Conservation (phyloP, 2,888 invertebrate species). For the Meta bourneti region DNA sequence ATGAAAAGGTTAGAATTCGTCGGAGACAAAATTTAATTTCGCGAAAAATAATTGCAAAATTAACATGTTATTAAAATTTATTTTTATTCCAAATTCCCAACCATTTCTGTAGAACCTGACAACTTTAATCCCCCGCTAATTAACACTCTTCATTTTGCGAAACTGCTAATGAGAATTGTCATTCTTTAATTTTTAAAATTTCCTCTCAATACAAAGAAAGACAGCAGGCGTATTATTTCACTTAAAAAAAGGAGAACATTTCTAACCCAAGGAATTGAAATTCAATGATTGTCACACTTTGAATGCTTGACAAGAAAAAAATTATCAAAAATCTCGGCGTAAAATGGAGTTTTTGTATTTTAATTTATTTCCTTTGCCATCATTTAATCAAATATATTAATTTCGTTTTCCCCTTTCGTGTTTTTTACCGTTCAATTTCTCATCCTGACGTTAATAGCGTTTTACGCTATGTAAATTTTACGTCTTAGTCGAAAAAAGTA, state of each 20-base stretch:
- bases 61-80: no score
- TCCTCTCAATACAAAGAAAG: background rate
- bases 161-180: constrained; percentile 2
- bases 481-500: background rate
- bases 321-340: background rate
- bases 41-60: no score
- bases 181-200: background rate
- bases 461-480: constrained; percentile 1
- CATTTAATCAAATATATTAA: background rate
- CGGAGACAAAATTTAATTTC: no score
- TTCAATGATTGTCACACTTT: background rate
- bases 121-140: constrained; percentile 21
- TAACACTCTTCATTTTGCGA: constrained; percentile 17
- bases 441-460: background rate
- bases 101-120: constrained; percentile 1
- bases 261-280: background rate
- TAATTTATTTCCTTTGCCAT: background rate
- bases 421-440: background rate
- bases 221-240: background rate
- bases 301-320: background rate
- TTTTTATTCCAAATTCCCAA: background rate
- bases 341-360: background rate
- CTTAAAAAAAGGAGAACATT: background rate
- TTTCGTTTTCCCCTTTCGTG: background rate
- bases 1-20: no score